Base-by-base conservation (phyloP, 2,113 vertebrate species). In the Phyllostomus discolor region DNA sequence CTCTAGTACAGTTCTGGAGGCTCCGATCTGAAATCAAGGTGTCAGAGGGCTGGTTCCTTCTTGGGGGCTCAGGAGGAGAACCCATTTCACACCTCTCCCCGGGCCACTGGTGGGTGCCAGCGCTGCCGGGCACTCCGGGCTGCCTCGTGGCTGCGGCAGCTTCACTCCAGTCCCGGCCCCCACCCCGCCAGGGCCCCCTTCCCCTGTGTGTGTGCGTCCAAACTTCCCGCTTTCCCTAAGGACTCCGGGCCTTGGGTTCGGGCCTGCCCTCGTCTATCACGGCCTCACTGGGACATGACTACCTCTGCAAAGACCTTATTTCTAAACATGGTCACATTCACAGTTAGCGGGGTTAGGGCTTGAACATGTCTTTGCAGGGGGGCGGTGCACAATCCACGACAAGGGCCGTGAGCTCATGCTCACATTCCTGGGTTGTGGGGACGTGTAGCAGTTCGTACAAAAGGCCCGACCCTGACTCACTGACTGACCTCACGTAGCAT, bases 101-200 rank as follows among this genome's bases (percentile, higher is more conserved):
- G 2, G 7, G 75, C 31, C 28, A 1, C 59, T 22, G 1, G 8
- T 1, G 38, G 7, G 0, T 0, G 0, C 89, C 62, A 54, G 88
- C 46, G 10, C 4, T 20, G 16, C 93, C 12, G 2, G 67, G 14
- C 4, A 3, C 0, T 19, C 33, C 15, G 31, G 83, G 17, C 46
- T 35, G 46, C 2, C 0, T 19, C 33, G 19, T n/a, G 83, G 17
- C 46, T 35, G 46, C 2, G 22, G 52, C 62, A 20, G 33, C 17
- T 0, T 10, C 7, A 6, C 24, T 28, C 69, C 26, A 11, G 0
- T 1, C 19, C 3, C 52, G 0, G 52, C 33, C 20, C 26, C 43
- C 28, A 1, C 17, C 12, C 11, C 19, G 10, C 22, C 67, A 1
- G 3, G 67, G 41, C 52, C 26, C 0, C n/a, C 69, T 67, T 41